phyloP scores from a whole-genome alignment of 2,797 vertebrate species.

The Saxicola maurus region DNA sequence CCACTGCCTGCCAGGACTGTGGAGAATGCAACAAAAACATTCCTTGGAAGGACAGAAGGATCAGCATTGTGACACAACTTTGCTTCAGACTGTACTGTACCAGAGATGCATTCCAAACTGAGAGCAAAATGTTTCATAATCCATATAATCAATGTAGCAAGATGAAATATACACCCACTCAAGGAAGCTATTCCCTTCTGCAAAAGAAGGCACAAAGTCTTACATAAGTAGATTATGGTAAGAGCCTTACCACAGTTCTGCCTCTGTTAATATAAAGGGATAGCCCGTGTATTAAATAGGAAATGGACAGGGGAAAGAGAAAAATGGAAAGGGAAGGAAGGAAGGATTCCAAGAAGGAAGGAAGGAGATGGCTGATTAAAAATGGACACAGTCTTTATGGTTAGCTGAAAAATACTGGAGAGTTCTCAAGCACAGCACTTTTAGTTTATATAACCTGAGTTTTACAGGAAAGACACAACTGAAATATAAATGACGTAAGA shows the following conservation, averaged over 20 bases:
- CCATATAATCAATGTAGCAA: neutral
- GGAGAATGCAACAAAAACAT: neutral
- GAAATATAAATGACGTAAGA: neutral
- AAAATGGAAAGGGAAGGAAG: neutral
- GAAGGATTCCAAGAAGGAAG: neutral
- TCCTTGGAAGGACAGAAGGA: neutral
- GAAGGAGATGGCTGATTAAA: neutral
- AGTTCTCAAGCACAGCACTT: constrained; percentile 7
- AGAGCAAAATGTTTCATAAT: neutral
- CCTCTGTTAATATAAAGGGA: neutral
- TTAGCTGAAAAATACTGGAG: neutral
- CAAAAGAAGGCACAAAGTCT: neutral
- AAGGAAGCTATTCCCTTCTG: neutral
- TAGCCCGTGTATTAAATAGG: neutral
- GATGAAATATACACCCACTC: neutral
- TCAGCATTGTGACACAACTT: neutral
- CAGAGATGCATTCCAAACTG: neutral
- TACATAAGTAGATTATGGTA: constrained; percentile 23
- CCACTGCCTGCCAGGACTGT: neutral
- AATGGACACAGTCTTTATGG: neutral
- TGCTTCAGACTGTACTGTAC: neutral
- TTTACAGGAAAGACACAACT: neutral
- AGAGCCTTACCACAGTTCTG: neutral
- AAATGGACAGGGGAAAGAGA: neutral
- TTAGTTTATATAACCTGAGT: neutral